Evolutionary conservation across 30 jellyfish, hydroid and myxozoan species (phyloP).

Genomic region (Aurelia aurita complex sp. Pacific): DNA sequence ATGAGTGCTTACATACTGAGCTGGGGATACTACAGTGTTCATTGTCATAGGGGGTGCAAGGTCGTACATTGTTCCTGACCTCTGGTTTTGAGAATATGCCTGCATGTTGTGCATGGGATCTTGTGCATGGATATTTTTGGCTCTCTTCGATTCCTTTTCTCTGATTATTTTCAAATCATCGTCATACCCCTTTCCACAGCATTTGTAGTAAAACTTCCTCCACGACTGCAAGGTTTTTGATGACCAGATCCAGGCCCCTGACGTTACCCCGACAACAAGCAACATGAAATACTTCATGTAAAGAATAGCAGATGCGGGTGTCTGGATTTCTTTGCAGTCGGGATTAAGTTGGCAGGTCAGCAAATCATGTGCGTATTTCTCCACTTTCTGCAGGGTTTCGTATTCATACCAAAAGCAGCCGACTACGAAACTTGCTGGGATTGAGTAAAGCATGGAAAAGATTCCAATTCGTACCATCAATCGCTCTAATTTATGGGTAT

Average conservation of each 20-base stretch:
- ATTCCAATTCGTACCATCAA: conserved; percentile 89
- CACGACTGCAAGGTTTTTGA: conserved; percentile 88
- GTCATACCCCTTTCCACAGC: conserved; percentile 61
- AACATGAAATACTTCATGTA: conserved; percentile 89
- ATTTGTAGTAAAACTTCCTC: conserved; percentile 66
- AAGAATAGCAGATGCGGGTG: conserved; percentile 60
- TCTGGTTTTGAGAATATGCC: conserved; percentile 11
- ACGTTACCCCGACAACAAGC: conserved; percentile 91
- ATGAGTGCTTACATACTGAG: conserved; percentile 51
- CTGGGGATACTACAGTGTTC: conserved; percentile 54
- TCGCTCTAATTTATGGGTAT: conserved; percentile 81
- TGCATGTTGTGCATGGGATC: conserved; percentile 20
- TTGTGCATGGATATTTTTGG: background rate
- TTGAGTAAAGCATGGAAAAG: conserved; percentile 81
- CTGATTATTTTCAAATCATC: conserved; percentile 20
- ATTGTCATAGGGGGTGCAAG: conserved; percentile 68
- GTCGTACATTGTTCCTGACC: conserved; percentile 41
- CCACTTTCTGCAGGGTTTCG: conserved; percentile 51
- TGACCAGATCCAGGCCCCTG: conserved; percentile 98
- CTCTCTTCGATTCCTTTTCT: conserved; percentile 35
- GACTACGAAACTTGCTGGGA: conserved; percentile 92
- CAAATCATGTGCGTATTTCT: conserved; percentile 35
- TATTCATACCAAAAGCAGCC: conserved; percentile 91
- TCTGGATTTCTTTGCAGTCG: conserved; percentile 45
- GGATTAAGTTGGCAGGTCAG: conserved; percentile 55